Base-by-base conservation (phyloP, 1,140 invertebrate genomes). In the Pseudachorutes palmiensis region DNA sequence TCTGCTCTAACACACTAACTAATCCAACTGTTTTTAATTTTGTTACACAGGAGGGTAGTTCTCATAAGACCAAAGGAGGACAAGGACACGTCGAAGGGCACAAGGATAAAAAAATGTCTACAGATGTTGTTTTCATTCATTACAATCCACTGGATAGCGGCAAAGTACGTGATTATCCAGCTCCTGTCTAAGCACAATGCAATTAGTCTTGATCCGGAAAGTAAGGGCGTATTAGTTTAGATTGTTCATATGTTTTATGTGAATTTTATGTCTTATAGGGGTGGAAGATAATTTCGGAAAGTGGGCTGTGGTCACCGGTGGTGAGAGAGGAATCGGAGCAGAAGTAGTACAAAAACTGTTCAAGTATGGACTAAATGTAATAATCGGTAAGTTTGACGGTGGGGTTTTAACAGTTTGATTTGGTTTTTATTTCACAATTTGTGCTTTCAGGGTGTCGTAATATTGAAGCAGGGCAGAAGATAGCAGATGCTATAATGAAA, bases 241-340 rank as follows among this genome's bases (percentile, higher is more conserved):
- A 61, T 26, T 61, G 59, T 29, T 61, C 9, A 45, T 45, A 45
- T 12, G 9, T 45, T 9, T 19, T 12, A 33, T 31, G 32, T 61
- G 29, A 33, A 31, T 32, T 61, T 5, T 61, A 30, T 30, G 19
- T 19, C 36, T 45, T 45, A 9, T 19, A 45, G 36, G 19, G n/a
- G 48, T 1, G 3, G 5, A 1, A 12, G 9, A 9, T 9, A 45
- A 19, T 19, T 12, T 45, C 9, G 51, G 51, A 14, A 14, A 57
- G 24, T 26, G 14, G 51, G 92, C 89, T 49, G 85, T 96, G 68
- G 85, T 96, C 49, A 95, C 92, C 9, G 93, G 92, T 65, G 92
- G 92, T 14, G 86, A 88, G 30, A 80, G 88, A 72, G 92, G 93
- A 22, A 94, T 97, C 75, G 93, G 92, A 19, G 80, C 82, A n/a